Evolutionary conservation across 2,797 vertebrate genomes (phyloP), one percentile per base, ranked within the genome.

Genomic region (Coccyzus lansbergi): DNA sequence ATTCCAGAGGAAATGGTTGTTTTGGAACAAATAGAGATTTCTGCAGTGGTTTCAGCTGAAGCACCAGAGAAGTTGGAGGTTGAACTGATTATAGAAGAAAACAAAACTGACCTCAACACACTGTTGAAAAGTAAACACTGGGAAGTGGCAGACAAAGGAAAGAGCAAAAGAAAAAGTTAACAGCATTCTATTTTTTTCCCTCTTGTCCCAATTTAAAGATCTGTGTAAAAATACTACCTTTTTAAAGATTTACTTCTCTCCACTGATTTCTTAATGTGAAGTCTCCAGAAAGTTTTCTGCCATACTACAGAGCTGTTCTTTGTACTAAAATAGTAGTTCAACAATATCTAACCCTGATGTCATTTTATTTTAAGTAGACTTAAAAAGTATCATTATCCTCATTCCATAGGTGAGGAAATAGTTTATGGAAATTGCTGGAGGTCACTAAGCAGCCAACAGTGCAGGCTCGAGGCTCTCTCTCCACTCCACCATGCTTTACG

Each of bases 361-460:
- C 71, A 56, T 77, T 63, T 72, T 76, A 56, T 70, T 77, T 84
- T 2, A 74, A 93, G 64, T 58, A 65, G 71, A 59, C 58, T 91
- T 92, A 42, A 56, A 48, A 92, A 91, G 72, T 86, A 71, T 87
- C 76, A 87, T 93, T 95, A 93, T 91, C 75, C 36, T 80, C 69
- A 92, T 93, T 94, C 59, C 63, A 81, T 25, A 95, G 82, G 76
- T 93, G 82, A 95, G 69, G 86, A 95, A 95, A 95, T 77, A 81
- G 89, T 65, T 95, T 71, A 58, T 62, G 42, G 65, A 91, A 94
- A 95, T 95, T 96, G 75, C 81, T 80, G 68, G 58, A 81, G 84
- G 93, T 95, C 86, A 95, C 58, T 40, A 83, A 83, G 51, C 68
- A 95, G 82, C 33, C 85, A 91, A 78, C 76, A 92, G 62, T 48